These are phyloP conservation scores for Xerus rutilus DNA, from an alignment of 2,797 vertebrate genomes.

Conservation along the genomic window DNA sequence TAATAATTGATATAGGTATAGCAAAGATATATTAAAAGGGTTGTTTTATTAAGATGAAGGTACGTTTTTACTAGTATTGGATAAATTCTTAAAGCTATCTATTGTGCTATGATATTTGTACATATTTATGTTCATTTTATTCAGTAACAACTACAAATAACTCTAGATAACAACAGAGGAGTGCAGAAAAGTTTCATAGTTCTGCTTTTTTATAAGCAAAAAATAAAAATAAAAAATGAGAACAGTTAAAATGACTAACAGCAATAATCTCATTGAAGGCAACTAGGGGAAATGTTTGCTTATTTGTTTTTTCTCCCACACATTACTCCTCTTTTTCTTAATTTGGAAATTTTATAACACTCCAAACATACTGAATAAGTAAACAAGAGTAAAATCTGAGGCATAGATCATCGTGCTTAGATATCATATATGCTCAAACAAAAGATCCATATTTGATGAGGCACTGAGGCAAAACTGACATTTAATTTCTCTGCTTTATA, in stretches of 20 bases:
- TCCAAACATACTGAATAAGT: not conserved
- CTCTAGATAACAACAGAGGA: not conserved
- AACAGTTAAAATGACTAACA: not conserved
- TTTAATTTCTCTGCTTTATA: constrained; percentile 28
- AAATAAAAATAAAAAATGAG: not conserved
- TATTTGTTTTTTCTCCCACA: not conserved
- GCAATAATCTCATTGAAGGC: not conserved
- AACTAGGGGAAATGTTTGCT: not conserved
- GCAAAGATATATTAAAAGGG: not conserved
- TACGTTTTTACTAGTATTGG: not conserved
- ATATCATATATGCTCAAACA: not conserved
- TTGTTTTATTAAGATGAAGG: not conserved
- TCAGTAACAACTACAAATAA: not conserved
- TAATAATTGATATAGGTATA: not conserved
- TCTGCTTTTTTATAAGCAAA: not conserved
- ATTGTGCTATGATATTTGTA: not conserved
- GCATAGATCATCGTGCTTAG: not conserved
- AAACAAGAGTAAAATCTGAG: not conserved
- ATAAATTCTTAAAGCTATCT: not conserved
- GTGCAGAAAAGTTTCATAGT: not conserved
- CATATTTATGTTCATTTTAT: not conserved
- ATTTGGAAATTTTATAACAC: not conserved
- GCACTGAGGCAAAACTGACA: constrained; percentile 21
- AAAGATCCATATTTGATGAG: not conserved
- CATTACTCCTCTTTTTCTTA: not conserved